Base-by-base conservation (phyloP, 2,113 vertebrate species). In the Amblyopsis rosae region DNA sequence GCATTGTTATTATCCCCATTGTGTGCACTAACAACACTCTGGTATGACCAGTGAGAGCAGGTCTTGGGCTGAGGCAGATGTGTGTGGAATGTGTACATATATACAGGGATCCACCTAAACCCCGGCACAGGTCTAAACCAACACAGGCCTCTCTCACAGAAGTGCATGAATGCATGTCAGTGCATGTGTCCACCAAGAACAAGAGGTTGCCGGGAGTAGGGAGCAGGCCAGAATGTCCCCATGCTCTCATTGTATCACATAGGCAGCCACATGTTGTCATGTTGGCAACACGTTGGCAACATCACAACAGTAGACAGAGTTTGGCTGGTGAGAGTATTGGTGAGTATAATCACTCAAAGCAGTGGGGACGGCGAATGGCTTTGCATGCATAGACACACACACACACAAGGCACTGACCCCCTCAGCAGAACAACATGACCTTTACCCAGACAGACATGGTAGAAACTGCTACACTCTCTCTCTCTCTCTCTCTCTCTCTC, bases 31-130 rank as follows among this genome's bases (percentile, higher is more conserved):
- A 60, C 50, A 56, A 60, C 50, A 56, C n/a, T 57, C 51, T 49
- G 46, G 56, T 35, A 48, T 35, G 47, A 13, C 49, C 61, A 26
- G 53, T 64, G 15, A 16, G 33, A 17, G 32, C 26, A 33, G 54
- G 72, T 70, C 61, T 62, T 70, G 73, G 59, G 66, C 76, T 59
- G 69, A 73, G 61, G 61, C 72, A 46, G 56, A 66, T 58, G 65
- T 55, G 62, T 79, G 62, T 80, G 88, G 87, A 90, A 90, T 88
- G 85, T 83, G 79, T 82, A 26, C 26, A 2, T 3, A 81, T 81
- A 85, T 79, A 84, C 81, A 75, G 64, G 79, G 79, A 88, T 86
- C 79, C 82, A 77, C 70, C 70, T 82, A 86, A 89, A 89, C 54
- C 84, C 80, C 35, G 50, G 69, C 72, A 83, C 59, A 73, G 45